Evolutionary conservation across 2,113 vertebrate species (phyloP).

Genomic region (Enhydra lutris): DNA sequence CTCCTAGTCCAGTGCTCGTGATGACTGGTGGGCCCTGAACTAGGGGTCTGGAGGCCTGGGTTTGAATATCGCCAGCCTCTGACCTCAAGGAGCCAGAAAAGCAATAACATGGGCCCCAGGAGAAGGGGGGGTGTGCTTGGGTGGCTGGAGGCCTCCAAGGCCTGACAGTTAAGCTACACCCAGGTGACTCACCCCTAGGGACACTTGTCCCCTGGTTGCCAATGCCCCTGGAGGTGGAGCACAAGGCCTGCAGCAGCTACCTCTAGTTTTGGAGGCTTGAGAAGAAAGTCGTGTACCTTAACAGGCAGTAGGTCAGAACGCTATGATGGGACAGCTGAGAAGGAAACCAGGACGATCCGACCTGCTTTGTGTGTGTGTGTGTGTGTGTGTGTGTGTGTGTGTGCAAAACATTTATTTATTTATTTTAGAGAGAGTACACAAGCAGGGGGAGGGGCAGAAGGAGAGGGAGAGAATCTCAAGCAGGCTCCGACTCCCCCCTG

Average conservation of each 20-base stretch:
- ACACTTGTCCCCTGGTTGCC: background rate
- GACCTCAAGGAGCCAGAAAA: background rate
- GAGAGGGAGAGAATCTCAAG: background rate
- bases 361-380: background rate
- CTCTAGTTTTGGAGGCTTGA: background rate
- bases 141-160: background rate
- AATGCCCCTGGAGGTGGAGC: background rate
- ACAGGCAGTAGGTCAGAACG: background rate
- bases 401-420: background rate
- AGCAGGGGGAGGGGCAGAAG: background rate
- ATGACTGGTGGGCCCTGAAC: slow-evolving; percentile 58
- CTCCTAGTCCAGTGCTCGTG: slow-evolving; percentile 66
- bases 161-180: fast-evolving
- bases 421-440: background rate
- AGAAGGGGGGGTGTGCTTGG: background rate
- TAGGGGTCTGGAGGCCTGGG: slow-evolving; percentile 65
- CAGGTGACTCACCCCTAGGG: background rate
- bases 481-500: background rate
- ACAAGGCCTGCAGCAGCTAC: background rate
- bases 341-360: too few species aligned
- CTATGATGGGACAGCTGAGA: fast-evolving
- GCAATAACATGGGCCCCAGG: background rate
- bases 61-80: slow-evolving; percentile 36
- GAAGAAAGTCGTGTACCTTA: background rate
- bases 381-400: too few species aligned